These are phyloP conservation scores for Eurytoma californica DNA, from an alignment of 2,888 invertebrate species.

Conservation along the genomic window DNA sequence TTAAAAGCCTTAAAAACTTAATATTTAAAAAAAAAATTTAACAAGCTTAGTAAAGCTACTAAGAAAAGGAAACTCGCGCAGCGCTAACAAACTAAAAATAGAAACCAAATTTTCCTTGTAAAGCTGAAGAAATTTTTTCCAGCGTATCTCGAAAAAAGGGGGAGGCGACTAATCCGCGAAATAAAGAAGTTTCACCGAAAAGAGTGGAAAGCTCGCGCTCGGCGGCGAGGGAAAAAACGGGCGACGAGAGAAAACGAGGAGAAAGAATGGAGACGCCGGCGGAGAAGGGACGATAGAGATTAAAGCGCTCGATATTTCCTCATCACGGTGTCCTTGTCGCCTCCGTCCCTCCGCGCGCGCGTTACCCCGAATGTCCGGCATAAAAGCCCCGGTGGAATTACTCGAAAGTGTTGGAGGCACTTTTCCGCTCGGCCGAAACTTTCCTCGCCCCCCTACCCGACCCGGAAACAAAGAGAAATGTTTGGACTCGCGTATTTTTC, in stretches of 20 bases:
- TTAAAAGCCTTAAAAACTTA: no score
- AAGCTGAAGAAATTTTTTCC: no score
- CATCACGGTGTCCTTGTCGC: constrained; percentile 45
- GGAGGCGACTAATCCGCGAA: constrained; percentile 30
- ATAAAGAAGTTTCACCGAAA: constrained; percentile 25
- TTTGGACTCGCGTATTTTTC: constrained; percentile 40
- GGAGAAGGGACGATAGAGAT: constrained; percentile 31
- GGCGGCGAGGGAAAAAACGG: background rate
- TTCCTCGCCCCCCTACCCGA: background rate
- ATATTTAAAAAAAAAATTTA: no score
- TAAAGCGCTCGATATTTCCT: constrained; percentile 54
- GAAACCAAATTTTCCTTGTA: no score
- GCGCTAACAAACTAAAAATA: no score
- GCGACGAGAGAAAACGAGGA: constrained; percentile 5
- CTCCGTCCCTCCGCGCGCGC: background rate
- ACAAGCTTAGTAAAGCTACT: no score
- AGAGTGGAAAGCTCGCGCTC: background rate
- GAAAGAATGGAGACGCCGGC: background rate
- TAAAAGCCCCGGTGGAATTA: constrained; percentile 27
- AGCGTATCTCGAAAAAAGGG: no score
- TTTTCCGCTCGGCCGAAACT: constrained; percentile 31
- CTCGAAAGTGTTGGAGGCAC: constrained; percentile 35
- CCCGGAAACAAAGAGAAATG: constrained; percentile 50
- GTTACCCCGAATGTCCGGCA: constrained; percentile 10
- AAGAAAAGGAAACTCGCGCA: no score